These are phyloP conservation scores for Sinocyclocheilus grahami DNA, from an alignment of 2,113 vertebrate species.

Conservation along the genomic window DNA sequence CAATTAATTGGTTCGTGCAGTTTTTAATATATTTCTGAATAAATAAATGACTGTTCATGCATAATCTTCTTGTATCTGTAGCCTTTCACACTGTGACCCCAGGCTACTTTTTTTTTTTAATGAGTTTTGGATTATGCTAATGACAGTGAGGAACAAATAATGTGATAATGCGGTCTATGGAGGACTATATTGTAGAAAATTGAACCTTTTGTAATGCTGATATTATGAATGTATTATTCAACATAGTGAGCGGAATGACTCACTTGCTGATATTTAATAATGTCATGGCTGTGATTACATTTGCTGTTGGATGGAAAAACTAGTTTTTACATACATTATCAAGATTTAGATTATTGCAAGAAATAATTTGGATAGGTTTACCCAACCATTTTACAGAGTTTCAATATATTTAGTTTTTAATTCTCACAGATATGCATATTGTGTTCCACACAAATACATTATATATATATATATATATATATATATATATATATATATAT, in stretches of 20 bases:
- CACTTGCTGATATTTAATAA: not conserved
- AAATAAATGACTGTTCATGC: not conserved
- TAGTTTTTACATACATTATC: not conserved
- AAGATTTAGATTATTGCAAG: not conserved
- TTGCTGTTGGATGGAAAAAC: too few relatives aligned
- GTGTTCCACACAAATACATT: not conserved
- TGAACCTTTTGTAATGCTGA: not conserved
- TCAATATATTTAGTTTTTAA: not conserved
- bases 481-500: too few relatives aligned
- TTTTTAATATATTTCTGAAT: not conserved
- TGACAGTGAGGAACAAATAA: not conserved
- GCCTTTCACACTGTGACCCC: not conserved
- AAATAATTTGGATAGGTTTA: too few relatives aligned
- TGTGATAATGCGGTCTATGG: not conserved
- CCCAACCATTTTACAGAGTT: not conserved
- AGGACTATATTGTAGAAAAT: not conserved
- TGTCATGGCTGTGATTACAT: not conserved
- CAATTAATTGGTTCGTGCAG: not conserved
- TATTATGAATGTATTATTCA: not conserved
- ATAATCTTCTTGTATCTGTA: conserved; percentile 8
- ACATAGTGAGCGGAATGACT: not conserved
- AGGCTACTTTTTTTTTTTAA: not conserved
- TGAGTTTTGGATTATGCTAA: not conserved
- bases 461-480: too few relatives aligned
- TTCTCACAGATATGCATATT: not conserved